phyloP scores from a whole-genome alignment of 2,797 vertebrate genomes.

The Sitta carolinensis region DNA sequence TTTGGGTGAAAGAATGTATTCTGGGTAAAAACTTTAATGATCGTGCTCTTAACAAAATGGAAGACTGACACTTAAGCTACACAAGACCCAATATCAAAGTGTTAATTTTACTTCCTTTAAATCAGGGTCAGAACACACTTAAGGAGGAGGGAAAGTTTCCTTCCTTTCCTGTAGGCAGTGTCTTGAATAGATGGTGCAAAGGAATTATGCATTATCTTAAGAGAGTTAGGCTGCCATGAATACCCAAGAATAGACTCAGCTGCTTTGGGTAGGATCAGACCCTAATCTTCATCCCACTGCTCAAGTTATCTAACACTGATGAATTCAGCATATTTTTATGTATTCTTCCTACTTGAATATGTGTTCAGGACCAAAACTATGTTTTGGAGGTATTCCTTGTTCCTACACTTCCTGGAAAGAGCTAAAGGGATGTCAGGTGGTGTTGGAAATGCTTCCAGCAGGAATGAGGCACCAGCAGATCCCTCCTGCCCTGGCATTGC shows the following conservation, averaged over 20 bases:
- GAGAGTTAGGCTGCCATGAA: not conserved
- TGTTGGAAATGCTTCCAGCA: not conserved
- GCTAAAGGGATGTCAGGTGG: not conserved
- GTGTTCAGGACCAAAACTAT: not conserved
- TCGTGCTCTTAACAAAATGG: not conserved
- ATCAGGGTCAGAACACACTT: not conserved
- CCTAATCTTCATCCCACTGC: not conserved
- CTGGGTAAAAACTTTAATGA: not conserved
- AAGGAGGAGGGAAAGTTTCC: not conserved
- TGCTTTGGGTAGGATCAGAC: not conserved
- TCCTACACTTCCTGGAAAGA: not conserved
- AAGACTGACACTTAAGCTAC: not conserved
- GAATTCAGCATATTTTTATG: not conserved
- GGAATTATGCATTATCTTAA: not conserved
- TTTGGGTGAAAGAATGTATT: not conserved
- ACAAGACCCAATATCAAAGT: accelerated
- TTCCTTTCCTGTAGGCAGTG: not conserved
- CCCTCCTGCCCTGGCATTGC: not conserved
- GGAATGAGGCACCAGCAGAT: not conserved
- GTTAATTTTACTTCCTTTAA: not conserved
- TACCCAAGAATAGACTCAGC: not conserved
- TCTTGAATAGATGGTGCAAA: not conserved
- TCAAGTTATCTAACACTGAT: not conserved
- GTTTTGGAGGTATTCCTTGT: not conserved
- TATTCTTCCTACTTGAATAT: not conserved